phyloP scores from a whole-genome alignment of 2,113 vertebrate species.

The Ptilonorhynchus violaceus region DNA sequence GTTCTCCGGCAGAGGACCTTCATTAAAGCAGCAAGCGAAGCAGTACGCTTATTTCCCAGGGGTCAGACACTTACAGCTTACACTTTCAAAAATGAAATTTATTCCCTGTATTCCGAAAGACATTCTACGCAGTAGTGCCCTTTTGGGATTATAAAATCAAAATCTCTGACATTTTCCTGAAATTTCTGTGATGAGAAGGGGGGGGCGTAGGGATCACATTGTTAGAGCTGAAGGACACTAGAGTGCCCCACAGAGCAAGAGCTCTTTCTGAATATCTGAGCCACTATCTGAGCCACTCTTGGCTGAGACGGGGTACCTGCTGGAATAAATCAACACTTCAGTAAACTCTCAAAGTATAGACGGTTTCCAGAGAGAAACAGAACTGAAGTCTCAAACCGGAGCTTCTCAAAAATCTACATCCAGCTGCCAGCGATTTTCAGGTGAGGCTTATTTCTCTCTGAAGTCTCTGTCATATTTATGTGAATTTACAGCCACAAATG shows the following conservation, averaged over 20 bases:
- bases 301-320: background rate
- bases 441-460: background rate
- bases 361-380: background rate
- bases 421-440: background rate
- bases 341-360: background rate
- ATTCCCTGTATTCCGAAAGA: background rate
- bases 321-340: background rate
- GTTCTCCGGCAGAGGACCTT: background rate
- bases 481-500: background rate
- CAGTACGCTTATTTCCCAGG: background rate
- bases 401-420: background rate
- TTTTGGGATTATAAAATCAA: background rate
- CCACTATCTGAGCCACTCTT: background rate
- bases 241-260: background rate
- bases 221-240: background rate
- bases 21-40: constrained; percentile 5
- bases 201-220: background rate
- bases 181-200: background rate
- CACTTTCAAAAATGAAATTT: constrained; percentile 27
- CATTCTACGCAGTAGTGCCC: background rate
- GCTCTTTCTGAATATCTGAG: background rate
- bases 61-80: background rate
- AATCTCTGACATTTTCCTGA: constrained; percentile 19
- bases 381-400: background rate
- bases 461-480: background rate